Base-by-base conservation (phyloP, 2,888 invertebrate species). In the Crematogaster levior region DNA sequence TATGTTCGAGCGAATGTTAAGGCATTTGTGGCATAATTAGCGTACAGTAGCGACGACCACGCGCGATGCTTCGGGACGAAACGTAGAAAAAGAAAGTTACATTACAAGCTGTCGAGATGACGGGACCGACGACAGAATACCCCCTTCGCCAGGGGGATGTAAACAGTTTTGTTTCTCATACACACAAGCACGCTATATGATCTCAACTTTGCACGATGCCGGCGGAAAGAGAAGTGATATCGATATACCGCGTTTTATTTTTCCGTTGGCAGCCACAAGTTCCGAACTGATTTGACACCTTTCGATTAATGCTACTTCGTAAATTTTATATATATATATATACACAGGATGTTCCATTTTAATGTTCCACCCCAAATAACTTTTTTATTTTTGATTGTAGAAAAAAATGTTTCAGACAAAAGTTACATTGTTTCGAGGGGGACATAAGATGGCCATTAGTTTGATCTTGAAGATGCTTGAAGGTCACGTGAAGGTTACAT, bases 201-300 rank as follows among this genome's bases (percentile, higher is more conserved):
- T 94, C 93, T 93, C 93, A 93, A 90, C 83, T 43, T 58, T 34
- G 87, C 90, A 91, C 89, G 89, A 91, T 90, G 91, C 92, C 91
- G 92, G 90, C 89, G 88, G 85, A 24, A 48, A 85, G 74, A 85
- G 83, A 66, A 82, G 84, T 85, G 72, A 85, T 84, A n/a, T n/a
- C 60, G 77, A 60, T 73, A 27, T 72, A 37, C 24, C 27, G 37
- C 27, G 10, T 51, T 48, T 63, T 65, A 40, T 74, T 68, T 37
- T 81, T 89, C 89, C 91, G 90, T 89, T 91, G 91, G 91, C 92
- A 51, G 65, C 15, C n/a, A 51, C 51, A 65, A 65, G 90, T 89
- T 87, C 87, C 83, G 87, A 90, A 90, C 90, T 90, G 91, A 91
- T 83, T 91, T 85, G 87, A 91, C 88, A 88, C 89, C 84, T 87